Evolutionary conservation across 2,797 vertebrate species (phyloP).

Genomic region (Takifugu ocellatus): DNA sequence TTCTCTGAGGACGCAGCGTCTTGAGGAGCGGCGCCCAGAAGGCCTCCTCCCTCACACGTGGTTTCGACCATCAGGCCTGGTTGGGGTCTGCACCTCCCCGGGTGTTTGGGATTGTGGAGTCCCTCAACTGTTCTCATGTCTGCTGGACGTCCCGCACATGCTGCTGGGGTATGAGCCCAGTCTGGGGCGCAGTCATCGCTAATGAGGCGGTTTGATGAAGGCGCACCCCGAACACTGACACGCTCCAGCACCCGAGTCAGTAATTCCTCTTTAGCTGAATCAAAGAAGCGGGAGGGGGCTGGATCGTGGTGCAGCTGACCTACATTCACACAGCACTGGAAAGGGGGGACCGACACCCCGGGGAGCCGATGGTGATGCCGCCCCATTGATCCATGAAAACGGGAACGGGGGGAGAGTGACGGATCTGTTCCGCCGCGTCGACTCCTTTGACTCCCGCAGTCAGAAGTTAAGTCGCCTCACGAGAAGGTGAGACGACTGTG

Average conservation of each 20-base stretch:
- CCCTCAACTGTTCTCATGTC: not conserved
- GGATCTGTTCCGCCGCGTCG: constrained; percentile 50
- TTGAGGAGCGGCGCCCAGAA: not conserved
- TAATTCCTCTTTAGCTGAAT: constrained; percentile 38
- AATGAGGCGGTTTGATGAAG: constrained; percentile 15
- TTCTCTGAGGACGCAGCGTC: not conserved
- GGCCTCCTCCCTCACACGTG: not conserved
- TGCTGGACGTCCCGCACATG: not conserved
- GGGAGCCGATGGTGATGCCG: constrained; percentile 68
- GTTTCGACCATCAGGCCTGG: not conserved
- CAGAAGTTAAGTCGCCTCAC: constrained; percentile 31
- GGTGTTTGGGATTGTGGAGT: not conserved
- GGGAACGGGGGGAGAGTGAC: constrained; percentile 46
- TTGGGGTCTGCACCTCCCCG: not conserved
- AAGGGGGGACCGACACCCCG: constrained; percentile 42
- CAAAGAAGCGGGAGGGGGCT: constrained; percentile 35
- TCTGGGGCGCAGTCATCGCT: constrained; percentile 10
- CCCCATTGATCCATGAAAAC: constrained; percentile 66
- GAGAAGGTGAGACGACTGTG: constrained; percentile 4
- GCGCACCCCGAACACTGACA: constrained; percentile 24
- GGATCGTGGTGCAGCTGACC: constrained; percentile 59
- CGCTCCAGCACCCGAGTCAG: constrained; percentile 11
- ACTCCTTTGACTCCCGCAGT: constrained; percentile 32
- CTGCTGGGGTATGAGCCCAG: not conserved
- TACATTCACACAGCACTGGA: constrained; percentile 62